Base-by-base conservation (phyloP, 30 jellyfish, hydroid and myxozoan species). In the Chironex yamaguchii region DNA sequence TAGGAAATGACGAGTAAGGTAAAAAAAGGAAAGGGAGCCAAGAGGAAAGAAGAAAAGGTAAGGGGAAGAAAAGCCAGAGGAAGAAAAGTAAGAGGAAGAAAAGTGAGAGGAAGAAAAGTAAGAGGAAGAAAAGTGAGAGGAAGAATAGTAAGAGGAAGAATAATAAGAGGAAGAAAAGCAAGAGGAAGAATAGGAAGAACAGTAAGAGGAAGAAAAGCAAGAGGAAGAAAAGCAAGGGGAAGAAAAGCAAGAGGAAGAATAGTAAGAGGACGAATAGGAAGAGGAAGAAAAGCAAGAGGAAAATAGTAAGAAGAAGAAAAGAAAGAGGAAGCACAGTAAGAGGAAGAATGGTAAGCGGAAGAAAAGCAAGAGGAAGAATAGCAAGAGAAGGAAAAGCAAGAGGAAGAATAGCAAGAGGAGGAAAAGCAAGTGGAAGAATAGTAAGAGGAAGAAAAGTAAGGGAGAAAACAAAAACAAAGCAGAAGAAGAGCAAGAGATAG, bases 281-380 rank as follows among this genome's bases (percentile, higher is more conserved):
- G n/a, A n/a, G n/a, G n/a, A n/a, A n/a, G n/a, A n/a, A n/a, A n/a
- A n/a, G n/a, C n/a, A n/a, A n/a, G n/a, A n/a, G n/a, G n/a, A n/a
- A n/a, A n/a, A n/a, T n/a, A n/a, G n/a, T n/a, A n/a, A n/a, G n/a
- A n/a, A n/a, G n/a, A n/a, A n/a, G n/a, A n/a, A n/a, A n/a, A n/a
- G n/a, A n/a, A n/a, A n/a, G n/a, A n/a, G 58, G 58, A 17, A 42
- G 58, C 9, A 17, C 9, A 42, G 58, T 9, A 42, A 42, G 9
- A 42, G 58, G 17, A 42, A 42, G 58, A 42, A 17, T 42, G 17
- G 17, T 42, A 42, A 42, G 58, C 17, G 58, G 58, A 42, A 17
- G 58, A 42, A 42, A 42, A 42, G 58, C 58, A 42, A 42, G 58
- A n/a, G n/a, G n/a, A n/a, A n/a, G n/a, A n/a, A n/a, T n/a, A n/a